Base-by-base conservation (phyloP, 2,888 invertebrate genomes). In the Trichopoda pennipes region DNA sequence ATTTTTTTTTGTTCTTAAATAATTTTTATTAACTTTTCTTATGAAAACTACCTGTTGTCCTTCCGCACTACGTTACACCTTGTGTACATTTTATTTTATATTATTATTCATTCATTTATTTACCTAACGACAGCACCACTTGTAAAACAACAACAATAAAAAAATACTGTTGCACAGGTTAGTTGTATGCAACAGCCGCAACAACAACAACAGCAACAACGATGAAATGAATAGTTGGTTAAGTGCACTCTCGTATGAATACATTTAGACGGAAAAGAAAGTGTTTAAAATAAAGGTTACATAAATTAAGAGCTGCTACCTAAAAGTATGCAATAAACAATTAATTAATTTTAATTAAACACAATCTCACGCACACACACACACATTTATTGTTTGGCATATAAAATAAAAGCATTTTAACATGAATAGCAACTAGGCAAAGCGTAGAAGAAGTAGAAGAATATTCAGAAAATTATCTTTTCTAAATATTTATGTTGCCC, bases 261-360 rank as follows among this genome's bases (percentile, higher is more conserved):
- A 38, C 38, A 38, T 38, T 38, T 38, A n/a, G 2, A 44, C 2
- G 3, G 14, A 16, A 44, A 44, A 16, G 16, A 44, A 44, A 44
- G 42, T 44, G 42, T 44, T 14, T 14, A 6, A n/a, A 3, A 14
- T 14, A 16, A 14, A 14, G 42, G 42, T 44, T 44, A 44, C 42
- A 16, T 51, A 60, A 60, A 72, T 70, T 60, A 72, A 72, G 58
- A 51, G 53, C 9, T 21, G 51, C 49, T 58, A 51, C 70, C 60
- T 72, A 51, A 72, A 72, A 51, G 49, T 51, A 72, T 58, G 60
- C 60, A 72, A 60, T 58, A 72, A 60, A 38, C 35, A 51, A 60
- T 23, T 23, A 21, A 60, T 60, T 60, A 42, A 21, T 42, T 60
- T 42, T 44, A 35, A 35, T 56, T 56, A 56, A 21, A 49, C 38